Base-by-base conservation (phyloP, 2,888 invertebrate species). In the Dynastes tityus region DNA sequence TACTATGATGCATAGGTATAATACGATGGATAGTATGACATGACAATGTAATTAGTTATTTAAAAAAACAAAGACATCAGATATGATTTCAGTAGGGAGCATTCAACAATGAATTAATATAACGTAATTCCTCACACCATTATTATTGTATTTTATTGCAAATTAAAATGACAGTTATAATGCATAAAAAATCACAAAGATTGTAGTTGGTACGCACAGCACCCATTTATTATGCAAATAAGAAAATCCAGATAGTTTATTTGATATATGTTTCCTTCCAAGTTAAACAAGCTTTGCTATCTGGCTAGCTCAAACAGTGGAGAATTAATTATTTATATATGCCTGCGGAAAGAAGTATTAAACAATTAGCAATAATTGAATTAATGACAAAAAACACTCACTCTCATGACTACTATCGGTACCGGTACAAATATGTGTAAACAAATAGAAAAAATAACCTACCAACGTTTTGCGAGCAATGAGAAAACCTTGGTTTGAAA, bases 131-230 rank as follows among this genome's bases (percentile, higher is more conserved):
- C 22, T 61, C 13, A 32, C 73, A n/a, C 45, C 27, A 74, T 45
- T 61, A 74, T 74, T 27, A 13, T 22, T 22, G 22, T 45, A 73
- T 40, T 74, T 74, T 74, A 74, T 74, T 63, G 63, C 73, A 45
- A 61, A 61, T 74, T 61, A 74, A 74, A 74, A 45, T 37, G 73
- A 74, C 73, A 61, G 11, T 74, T 74, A 74, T 74, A 49, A 45
- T 51, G 27, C 13, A 13, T 22, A 74, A 74, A 74, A 74, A 27
- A 9, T 16, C 55, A 27, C 45, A 11, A 8, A 45, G 32, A 58
- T 61, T 74, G 45, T 61, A 45, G 22, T 45, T 61, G 6, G 32
- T 40, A 40, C 61, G 37, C 29, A 40, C 27, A 45, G 22, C 49
- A n/a, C 61, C 45, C 16, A 74, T 74, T 61, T 74, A 61, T 49